Percentiles rank a stretch among this genome's conserved stretches.
Conservation (phyloP, 1,140 invertebrate genomes). For the Galleria mellonella region DNA sequence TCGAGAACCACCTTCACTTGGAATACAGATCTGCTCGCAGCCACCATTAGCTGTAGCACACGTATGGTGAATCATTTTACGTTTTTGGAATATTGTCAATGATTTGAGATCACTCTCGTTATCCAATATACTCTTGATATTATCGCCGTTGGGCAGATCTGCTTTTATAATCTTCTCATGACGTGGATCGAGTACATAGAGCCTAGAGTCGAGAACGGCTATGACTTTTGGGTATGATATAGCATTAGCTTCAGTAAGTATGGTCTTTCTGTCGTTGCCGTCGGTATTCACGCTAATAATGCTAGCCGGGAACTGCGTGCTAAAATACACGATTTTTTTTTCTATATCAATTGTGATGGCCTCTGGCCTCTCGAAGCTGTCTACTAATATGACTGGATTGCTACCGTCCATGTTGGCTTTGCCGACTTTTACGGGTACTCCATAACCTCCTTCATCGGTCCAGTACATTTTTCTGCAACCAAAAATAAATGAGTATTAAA, state of each 20-base stretch:
- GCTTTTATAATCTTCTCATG: slow-evolving; percentile 94
- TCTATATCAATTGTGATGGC: slow-evolving; percentile 91
- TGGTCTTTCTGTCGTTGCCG: slow-evolving; percentile 80
- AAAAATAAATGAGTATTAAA: slow-evolving; percentile 12
- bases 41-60: slow-evolving; percentile 91
- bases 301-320: slow-evolving; percentile 83
- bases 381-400: slow-evolving; percentile 81
- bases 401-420: slow-evolving; percentile 96
- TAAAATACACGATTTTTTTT: slow-evolving; percentile 90
- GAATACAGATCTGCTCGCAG: slow-evolving; percentile 95
- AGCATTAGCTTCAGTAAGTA: slow-evolving; percentile 81
- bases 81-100: slow-evolving; percentile 91
- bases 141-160: slow-evolving; percentile 87
- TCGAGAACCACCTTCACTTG: slow-evolving; percentile 79
- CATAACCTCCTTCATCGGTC: slow-evolving; percentile 95
- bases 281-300: slow-evolving; percentile 85
- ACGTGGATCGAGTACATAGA: slow-evolving; percentile 92
- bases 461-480: slow-evolving; percentile 89
- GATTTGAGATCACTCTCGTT: slow-evolving; percentile 92
- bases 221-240: slow-evolving; percentile 88
- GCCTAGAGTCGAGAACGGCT: slow-evolving; percentile 85
- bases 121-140: slow-evolving; percentile 85
- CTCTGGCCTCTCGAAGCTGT: slow-evolving; percentile 82
- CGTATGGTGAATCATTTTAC: slow-evolving; percentile 87
- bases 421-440: slow-evolving; percentile 93